A percentile compares a stretch with the other conserved stretches of the same genome.
phyloP scores from a whole-genome alignment of 1,140 invertebrate genomes.

The Sinella curviseta region DNA sequence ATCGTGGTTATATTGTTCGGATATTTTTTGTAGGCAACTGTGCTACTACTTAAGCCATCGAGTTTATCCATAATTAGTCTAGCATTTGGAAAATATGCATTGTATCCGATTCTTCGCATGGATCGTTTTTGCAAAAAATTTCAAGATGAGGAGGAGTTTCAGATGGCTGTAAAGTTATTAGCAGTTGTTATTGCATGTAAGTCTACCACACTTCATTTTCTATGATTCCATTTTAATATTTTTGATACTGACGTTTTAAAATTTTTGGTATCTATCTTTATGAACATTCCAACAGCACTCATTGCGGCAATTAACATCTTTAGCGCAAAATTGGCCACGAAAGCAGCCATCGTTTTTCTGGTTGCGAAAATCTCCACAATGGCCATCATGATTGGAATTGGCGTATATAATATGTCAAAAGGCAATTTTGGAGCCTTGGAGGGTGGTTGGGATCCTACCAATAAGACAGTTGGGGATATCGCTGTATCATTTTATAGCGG shows the following conservation, averaged over 20 bases:
- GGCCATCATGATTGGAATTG: constrained; percentile 77
- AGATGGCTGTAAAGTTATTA: constrained; percentile 65
- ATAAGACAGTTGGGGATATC: constrained; percentile 67
- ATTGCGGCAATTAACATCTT: constrained; percentile 86
- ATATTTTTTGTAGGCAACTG: constrained; percentile 29
- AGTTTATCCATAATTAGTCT: constrained; percentile 55
- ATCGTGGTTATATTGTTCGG: too few relatives aligned
- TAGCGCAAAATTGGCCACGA: constrained; percentile 84
- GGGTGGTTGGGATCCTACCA: constrained; percentile 56
- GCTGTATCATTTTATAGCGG: constrained; percentile 91
- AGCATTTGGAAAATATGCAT: constrained; percentile 57
- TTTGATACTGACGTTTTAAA: constrained; percentile 43
- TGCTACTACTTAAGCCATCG: constrained; percentile 48
- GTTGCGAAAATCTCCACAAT: constrained; percentile 81
- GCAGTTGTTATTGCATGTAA: constrained; percentile 59
- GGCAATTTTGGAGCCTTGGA: constrained; percentile 60
- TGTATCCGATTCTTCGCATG: constrained; percentile 48
- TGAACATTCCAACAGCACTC: constrained; percentile 63
- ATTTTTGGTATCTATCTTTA: constrained; percentile 48
- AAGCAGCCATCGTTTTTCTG: constrained; percentile 73
- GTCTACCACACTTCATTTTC: constrained; percentile 37
- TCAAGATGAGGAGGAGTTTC: constrained; percentile 55
- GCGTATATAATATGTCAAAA: constrained; percentile 71
- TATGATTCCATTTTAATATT: constrained; percentile 48
- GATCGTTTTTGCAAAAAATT: constrained; percentile 51